A percentile compares a stretch with the other conserved stretches of the same genome.
These are phyloP conservation scores for Paguma larvata DNA, from an alignment of 2,797 vertebrate genomes.

Conservation along the genomic window DNA sequence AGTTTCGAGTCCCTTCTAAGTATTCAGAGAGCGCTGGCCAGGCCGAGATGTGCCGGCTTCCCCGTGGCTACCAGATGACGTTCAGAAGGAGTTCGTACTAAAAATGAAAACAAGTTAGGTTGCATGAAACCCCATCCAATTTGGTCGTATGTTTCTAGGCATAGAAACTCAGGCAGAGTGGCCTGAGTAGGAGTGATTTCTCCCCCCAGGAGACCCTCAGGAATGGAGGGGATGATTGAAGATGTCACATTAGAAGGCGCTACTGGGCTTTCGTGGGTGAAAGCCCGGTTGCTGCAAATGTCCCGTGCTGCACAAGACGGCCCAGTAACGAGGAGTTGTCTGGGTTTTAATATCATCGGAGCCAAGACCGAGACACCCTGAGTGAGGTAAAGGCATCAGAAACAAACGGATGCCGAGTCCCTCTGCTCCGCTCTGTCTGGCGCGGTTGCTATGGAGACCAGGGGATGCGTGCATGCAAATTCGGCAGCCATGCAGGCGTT, in stretches of 20 bases:
- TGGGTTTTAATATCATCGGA: not conserved
- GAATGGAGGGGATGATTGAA: accelerated
- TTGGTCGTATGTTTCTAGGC: not conserved
- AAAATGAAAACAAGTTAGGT: not conserved
- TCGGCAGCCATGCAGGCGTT: conserved; percentile 17
- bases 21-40: accelerated
- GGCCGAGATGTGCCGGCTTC: not conserved
- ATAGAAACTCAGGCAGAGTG: not conserved
- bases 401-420: not conserved
- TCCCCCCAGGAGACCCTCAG: not conserved
- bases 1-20: not conserved
- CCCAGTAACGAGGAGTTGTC: not conserved
- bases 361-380: too few relatives aligned
- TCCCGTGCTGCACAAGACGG: accelerated
- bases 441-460: conserved; percentile 58
- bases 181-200: not conserved
- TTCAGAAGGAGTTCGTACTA: not conserved
- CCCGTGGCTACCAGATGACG: not conserved
- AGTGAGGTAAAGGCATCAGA: not conserved
- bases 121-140: not conserved
- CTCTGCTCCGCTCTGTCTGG: not conserved
- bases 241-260: not conserved
- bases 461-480: conserved; percentile 48
- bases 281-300: not conserved
- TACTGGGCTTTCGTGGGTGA: not conserved